These are phyloP conservation scores for Phalacrocorax brasilianus DNA, from an alignment of 2,113 vertebrate species.

Conservation along the genomic window DNA sequence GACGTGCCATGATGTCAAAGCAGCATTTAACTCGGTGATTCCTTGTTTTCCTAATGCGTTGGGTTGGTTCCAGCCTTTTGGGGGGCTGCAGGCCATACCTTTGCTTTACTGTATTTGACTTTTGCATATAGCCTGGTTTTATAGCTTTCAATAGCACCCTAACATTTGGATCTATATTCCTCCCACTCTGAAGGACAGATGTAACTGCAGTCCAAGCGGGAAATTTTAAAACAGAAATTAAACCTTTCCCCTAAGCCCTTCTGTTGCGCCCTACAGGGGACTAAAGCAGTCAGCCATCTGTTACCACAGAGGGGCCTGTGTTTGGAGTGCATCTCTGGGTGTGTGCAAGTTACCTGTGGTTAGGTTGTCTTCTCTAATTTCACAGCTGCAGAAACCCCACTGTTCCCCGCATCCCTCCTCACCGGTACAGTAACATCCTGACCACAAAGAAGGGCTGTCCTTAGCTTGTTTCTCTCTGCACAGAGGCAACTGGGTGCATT, in stretches of 20 bases:
- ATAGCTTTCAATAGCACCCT: neutral
- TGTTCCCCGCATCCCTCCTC: rapidly evolving
- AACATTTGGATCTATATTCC: neutral
- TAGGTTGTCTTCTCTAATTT: neutral
- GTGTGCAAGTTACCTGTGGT: neutral
- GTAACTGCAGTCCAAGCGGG: neutral
- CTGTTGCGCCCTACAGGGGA: neutral
- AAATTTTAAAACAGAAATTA: neutral
- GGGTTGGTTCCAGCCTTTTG: neutral
- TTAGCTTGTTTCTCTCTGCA: neutral
- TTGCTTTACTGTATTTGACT: neutral
- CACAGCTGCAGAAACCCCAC: neutral
- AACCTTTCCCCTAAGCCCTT: neutral
- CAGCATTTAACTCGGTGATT: neutral
- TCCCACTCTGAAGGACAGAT: neutral
- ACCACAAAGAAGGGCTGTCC: neutral
- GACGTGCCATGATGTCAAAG: rapidly evolving
- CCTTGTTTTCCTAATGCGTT: neutral
- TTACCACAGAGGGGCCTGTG: neutral
- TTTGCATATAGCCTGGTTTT: neutral
- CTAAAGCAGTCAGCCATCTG: neutral
- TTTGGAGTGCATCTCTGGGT: neutral
- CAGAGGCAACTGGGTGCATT: neutral
- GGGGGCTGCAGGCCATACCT: neutral
- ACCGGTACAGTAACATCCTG: neutral